Base-by-base conservation (phyloP, 2,113 vertebrate species). In the Columba livia region DNA sequence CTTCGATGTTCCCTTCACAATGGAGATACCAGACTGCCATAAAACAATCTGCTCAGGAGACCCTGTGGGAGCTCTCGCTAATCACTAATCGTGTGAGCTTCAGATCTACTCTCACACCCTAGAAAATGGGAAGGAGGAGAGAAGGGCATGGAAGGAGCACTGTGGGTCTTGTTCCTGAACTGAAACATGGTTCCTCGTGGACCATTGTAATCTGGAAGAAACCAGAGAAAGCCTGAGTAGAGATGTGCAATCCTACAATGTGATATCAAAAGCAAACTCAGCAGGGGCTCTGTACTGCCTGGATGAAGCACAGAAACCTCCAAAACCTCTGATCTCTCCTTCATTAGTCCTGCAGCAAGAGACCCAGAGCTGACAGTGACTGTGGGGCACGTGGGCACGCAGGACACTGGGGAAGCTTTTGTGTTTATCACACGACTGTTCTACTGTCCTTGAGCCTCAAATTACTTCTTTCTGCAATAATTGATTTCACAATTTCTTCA, bases 31-130 rank as follows among this genome's bases (percentile, higher is more conserved):
- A 29, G 32, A 42, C 11, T 12, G 44, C n/a, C 17, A 2, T 11
- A 14, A 86, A 17, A 47, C 53, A 47, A n/a, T 3, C 65, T 47
- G 3, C 36, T 16, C 4, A 11, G 38, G n/a, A 85, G 38, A 32
- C 36, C n/a, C 34, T n/a, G 16, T 12, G 23, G 42, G 44, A 73
- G 36, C 28, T 58, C 29, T 53, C 16, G 2, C 23, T 15, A 47
- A 60, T 38, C 54, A 69, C 24, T 26, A 36, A 12, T 14, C 15
- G 12, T 0, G 10, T 15, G 11, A 69, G 42, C n/a, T 47, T 38
- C 0, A 0, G 12, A 47, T 42, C 23, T 20, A 70, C 44, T n/a
- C 38, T 64, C 0, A 1, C 26, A 53, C 19, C 36, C 36, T 15
- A 8, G 57, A 28, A 60, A 71, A 14, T 0, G 51, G 6, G 29